Evolutionary conservation across 2,888 invertebrate species (phyloP), one percentile per base, ranked within the genome.

Genomic region (Phaonia tiefii): DNA sequence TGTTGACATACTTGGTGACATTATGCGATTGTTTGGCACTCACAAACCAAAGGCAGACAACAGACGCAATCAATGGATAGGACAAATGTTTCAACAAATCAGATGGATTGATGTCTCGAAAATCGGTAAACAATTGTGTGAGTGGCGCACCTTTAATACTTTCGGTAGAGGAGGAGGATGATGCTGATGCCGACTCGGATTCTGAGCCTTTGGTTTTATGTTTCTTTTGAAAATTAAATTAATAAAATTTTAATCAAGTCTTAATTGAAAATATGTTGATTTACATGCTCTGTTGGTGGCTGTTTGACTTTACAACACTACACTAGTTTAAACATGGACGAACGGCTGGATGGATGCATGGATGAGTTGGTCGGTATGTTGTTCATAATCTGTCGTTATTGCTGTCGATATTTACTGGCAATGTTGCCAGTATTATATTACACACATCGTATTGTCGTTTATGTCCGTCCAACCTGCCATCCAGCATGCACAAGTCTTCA

Each of bases 231-330:
- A 49, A 79, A 79, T 79, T 79, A 60, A 79, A 79, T 79, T 79
- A 79, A 79, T 79, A 75, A 75, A 79, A 79, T 79, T 63, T 79
- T 79, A 75, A 79, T 79, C 79, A 79, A 79, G 71, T 79, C 79
- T 79, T 79, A 79, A 79, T 79, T 79, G 75, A 75, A 79, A 79
- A 79, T 75, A 79, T 79, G 79, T 75, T 79, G 75, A 71, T 79
- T 79, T 79, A 60, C 79, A 54, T 71, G 71, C 71, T 75, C 75
- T 66, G 75, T 70, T 79, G 79, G 71, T 79, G 79, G 79, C 71
- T 75, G 70, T 75, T 79, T 74, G 70, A 72, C 60, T 72, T 77
- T 67, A 10, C 20, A 51, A 31, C 31, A 31, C 31, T n/a, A n/a
- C n/a, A n/a, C 15, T 5, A 17, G 46, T 46, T 7, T 17, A n/a